Conservation (phyloP, 2,113 vertebrate species). For the Neopipo cinnamomea region DNA sequence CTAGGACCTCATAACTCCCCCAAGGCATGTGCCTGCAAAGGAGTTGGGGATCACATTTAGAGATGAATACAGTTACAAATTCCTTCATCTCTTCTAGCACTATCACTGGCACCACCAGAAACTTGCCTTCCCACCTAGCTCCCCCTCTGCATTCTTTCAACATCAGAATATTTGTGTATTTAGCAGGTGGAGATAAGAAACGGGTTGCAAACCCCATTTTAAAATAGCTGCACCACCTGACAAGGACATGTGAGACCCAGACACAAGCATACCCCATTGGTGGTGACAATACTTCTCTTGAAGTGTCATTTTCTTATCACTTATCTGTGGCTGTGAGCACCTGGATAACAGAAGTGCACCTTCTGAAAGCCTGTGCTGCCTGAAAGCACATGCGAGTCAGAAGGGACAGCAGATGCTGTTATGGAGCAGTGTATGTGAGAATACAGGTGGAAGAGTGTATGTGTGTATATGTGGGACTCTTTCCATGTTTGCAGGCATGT, state of each 20-base stretch:
- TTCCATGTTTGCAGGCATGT: background rate
- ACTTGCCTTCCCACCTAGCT: background rate
- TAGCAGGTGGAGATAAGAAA: background rate
- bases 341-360: background rate
- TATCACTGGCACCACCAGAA: background rate
- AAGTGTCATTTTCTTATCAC: background rate
- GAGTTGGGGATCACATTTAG: background rate
- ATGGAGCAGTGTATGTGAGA: fast-evolving
- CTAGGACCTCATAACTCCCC: background rate
- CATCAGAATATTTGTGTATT: background rate
- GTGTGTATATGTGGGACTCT: background rate
- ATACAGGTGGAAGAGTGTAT: background rate
- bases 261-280: background rate
- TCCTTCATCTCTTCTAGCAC: background rate
- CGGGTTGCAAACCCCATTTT: background rate
- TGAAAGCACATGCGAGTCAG: background rate
- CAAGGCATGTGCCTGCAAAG: background rate
- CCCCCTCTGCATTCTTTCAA: background rate
- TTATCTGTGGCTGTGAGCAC: background rate
- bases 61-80: background rate
- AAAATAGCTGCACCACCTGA: background rate
- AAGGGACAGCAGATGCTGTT: background rate
- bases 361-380: background rate
- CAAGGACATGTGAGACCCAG: background rate
- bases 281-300: background rate